These are phyloP conservation scores for Epiblema foenella DNA, from an alignment of 2,888 invertebrate species.

Conservation along the genomic window DNA sequence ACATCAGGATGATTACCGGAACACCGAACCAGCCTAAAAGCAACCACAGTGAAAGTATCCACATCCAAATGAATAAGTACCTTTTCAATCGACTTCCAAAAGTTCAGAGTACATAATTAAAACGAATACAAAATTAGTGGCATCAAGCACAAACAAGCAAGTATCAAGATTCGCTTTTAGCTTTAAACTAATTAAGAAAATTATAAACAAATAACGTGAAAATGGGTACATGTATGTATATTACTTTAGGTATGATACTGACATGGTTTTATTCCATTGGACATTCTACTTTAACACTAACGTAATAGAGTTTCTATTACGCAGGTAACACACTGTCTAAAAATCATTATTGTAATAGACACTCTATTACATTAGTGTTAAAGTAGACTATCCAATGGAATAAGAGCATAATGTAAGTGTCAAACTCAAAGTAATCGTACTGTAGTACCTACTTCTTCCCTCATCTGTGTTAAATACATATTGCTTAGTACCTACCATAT, in stretches of 20 bases:
- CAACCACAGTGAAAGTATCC: background rate
- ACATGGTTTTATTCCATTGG: background rate
- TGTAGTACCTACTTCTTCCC: too few relatives aligned
- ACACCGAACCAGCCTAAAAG: constrained; percentile 88
- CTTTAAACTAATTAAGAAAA: background rate
- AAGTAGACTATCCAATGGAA: too few relatives aligned
- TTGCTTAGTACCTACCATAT: background rate
- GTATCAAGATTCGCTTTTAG: background rate
- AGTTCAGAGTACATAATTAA: background rate
- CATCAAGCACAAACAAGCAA: background rate
- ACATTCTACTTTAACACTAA: too few relatives aligned
- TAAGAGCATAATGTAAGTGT: too few relatives aligned
- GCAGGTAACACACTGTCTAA: too few relatives aligned
- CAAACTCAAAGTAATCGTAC: too few relatives aligned
- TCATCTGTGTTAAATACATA: constrained; percentile 12
- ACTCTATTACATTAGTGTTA: too few relatives aligned
- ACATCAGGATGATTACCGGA: constrained; percentile 84
- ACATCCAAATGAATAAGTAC: background rate
- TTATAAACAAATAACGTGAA: background rate
- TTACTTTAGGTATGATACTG: too few relatives aligned
- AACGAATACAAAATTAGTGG: too few relatives aligned
- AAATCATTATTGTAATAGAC: too few relatives aligned
- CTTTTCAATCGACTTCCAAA: background rate
- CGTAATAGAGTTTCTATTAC: too few relatives aligned
- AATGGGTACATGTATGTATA: too few relatives aligned